Evolutionary conservation across 2,888 invertebrate genomes (phyloP).

Genomic region (Tenthredo mesomela): DNA sequence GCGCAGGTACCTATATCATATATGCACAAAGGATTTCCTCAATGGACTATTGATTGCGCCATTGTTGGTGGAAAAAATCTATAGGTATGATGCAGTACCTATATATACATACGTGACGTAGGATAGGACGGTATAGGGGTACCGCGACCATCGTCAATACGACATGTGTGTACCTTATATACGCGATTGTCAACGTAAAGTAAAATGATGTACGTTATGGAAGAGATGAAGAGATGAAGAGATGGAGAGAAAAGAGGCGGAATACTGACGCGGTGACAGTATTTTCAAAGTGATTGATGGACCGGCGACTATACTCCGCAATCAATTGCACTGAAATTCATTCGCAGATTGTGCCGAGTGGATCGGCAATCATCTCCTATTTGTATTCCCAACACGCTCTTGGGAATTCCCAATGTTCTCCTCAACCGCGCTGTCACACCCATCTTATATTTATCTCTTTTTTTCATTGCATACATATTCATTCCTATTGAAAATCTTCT

Average conservation of each 20-base stretch:
- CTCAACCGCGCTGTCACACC: conserved; percentile 9
- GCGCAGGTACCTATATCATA: not conserved
- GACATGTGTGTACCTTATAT: not conserved
- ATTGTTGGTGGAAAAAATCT: conserved; percentile 26
- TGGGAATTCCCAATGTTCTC: conserved; percentile 28
- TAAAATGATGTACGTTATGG: not conserved
- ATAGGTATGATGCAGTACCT: conserved; percentile 11
- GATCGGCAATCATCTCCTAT: conserved; percentile 53
- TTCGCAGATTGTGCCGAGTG: conserved; percentile 49
- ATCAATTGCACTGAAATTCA: conserved; percentile 51
- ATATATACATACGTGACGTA: not conserved
- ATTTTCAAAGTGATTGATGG: conserved; percentile 48
- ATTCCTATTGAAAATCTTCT: not conserved
- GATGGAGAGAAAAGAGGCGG: not conserved
- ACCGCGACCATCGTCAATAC: not conserved
- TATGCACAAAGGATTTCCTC: conserved; percentile 49
- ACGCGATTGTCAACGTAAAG: not conserved
- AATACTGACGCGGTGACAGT: conserved; percentile 25
- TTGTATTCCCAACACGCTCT: conserved; percentile 46
- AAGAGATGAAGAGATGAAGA: not conserved
- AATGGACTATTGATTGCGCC: conserved; percentile 51
- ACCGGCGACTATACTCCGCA: conserved; percentile 33
- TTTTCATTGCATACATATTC: conserved; percentile 31
- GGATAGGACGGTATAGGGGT: not conserved
- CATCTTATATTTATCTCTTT: conserved; percentile 2